Evolutionary conservation across 1,140 invertebrate genomes (phyloP).

Genomic region (Pogonognathellus flavescens): DNA sequence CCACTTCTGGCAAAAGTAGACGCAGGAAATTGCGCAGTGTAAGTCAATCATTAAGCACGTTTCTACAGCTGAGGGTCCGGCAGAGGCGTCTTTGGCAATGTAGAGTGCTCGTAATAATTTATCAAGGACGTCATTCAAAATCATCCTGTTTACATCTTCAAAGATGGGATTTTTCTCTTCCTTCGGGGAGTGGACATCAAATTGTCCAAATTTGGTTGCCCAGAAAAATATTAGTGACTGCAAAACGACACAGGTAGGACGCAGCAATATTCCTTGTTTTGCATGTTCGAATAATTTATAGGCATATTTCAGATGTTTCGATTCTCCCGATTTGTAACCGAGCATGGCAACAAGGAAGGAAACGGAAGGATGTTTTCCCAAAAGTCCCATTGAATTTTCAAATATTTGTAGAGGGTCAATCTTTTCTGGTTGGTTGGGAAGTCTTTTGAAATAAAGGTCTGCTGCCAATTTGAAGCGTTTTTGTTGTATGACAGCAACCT

Average conservation of each 20-base stretch:
- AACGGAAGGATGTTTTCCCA: background rate
- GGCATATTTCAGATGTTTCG: background rate
- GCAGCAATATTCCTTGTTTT: background rate
- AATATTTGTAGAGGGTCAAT: too few species aligned
- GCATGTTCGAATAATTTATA: background rate
- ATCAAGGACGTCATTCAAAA: background rate
- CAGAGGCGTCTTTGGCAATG: background rate
- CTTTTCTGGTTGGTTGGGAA: too few species aligned
- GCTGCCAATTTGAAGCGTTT: too few species aligned
- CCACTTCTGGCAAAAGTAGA: background rate
- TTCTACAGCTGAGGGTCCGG: background rate
- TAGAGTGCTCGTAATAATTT: background rate
- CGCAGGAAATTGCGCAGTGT: background rate
- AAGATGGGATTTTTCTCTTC: background rate
- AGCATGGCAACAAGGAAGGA: background rate
- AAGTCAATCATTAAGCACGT: background rate
- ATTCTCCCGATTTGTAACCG: background rate
- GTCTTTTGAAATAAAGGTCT: too few species aligned
- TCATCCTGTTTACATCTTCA: background rate
- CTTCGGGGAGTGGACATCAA: background rate
- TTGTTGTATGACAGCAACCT: too few species aligned
- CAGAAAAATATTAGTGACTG: background rate
- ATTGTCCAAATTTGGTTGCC: background rate
- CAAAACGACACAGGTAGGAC: background rate
- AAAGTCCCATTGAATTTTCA: too few species aligned